phyloP scores from a whole-genome alignment of 2,888 invertebrate species.

The Synanthedon andrenaeformis region DNA sequence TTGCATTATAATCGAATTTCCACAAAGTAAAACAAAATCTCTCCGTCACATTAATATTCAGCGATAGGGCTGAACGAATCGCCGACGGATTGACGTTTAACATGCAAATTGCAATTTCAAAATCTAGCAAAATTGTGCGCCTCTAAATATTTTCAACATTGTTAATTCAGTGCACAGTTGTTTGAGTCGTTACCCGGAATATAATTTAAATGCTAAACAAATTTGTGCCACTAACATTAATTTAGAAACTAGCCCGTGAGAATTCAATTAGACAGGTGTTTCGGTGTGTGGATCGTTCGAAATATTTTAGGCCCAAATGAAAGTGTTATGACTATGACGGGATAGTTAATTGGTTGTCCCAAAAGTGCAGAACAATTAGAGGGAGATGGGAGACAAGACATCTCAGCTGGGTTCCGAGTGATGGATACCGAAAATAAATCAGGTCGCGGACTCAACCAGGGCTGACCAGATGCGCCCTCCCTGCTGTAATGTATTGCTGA shows the following conservation, averaged over 20 bases:
- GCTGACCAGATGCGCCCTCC: constrained; percentile 44
- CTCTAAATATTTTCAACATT: constrained; percentile 64
- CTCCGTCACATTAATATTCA: constrained; percentile 65
- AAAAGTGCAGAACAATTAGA: constrained; percentile 39
- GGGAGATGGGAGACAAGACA: constrained; percentile 42
- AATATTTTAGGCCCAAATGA: neutral
- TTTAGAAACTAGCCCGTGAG: constrained; percentile 39
- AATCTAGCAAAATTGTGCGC: constrained; percentile 64
- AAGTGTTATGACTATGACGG: constrained; percentile 9
- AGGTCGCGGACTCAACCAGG: constrained; percentile 43
- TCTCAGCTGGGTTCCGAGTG: constrained; percentile 50
- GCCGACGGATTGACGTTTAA: constrained; percentile 65
- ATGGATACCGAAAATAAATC: constrained; percentile 64
- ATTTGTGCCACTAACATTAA: constrained; percentile 57
- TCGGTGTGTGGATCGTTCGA: constrained; percentile 1
- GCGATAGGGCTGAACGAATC: constrained; percentile 64
- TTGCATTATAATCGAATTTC: constrained; percentile 69
- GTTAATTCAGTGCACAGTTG: constrained; percentile 63
- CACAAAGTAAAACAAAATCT: constrained; percentile 69
- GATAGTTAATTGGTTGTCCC: constrained; percentile 31
- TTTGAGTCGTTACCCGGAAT: constrained; percentile 58
- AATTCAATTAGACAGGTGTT: constrained; percentile 48
- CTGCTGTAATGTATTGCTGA: constrained; percentile 32
- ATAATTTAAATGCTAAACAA: constrained; percentile 67
- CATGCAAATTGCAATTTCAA: constrained; percentile 69